These are phyloP conservation scores for Oncorhynchus masou DNA, from an alignment of 2,113 vertebrate genomes.

Conservation along the genomic window DNA sequence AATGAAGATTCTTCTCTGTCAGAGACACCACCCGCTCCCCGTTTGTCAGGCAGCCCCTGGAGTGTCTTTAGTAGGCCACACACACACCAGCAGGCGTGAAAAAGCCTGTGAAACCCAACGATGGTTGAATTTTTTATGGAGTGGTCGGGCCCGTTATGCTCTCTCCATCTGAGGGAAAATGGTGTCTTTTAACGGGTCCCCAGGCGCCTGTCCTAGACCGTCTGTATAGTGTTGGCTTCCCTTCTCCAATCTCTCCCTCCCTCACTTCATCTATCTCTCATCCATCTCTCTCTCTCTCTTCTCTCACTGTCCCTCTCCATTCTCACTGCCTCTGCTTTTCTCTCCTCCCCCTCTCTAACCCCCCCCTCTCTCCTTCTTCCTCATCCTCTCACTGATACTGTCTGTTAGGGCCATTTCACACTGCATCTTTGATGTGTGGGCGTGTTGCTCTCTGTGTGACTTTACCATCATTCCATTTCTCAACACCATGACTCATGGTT, in stretches of 20 bases:
- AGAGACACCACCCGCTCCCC: background rate
- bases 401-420: background rate
- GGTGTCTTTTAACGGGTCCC: slow-evolving; percentile 24
- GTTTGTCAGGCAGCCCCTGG: background rate
- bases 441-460: background rate
- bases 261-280: background rate
- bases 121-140: background rate
- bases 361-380: background rate
- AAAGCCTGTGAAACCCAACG: background rate
- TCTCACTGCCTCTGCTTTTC: background rate
- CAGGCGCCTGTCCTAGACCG: slow-evolving; percentile 9
- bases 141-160: background rate
- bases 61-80: background rate
- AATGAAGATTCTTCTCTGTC: background rate
- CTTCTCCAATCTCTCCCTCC: background rate
- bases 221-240: background rate
- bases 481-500: slow-evolving; percentile 2
- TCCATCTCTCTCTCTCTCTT: background rate
- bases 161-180: slow-evolving; percentile 15
- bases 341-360: too few species aligned
- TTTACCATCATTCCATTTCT: background rate
- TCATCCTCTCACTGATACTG: background rate
- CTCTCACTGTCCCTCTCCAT: background rate
- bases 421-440: background rate
- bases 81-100: background rate